Conservation (phyloP, 2,888 invertebrate species). For the Belgica antarctica region DNA sequence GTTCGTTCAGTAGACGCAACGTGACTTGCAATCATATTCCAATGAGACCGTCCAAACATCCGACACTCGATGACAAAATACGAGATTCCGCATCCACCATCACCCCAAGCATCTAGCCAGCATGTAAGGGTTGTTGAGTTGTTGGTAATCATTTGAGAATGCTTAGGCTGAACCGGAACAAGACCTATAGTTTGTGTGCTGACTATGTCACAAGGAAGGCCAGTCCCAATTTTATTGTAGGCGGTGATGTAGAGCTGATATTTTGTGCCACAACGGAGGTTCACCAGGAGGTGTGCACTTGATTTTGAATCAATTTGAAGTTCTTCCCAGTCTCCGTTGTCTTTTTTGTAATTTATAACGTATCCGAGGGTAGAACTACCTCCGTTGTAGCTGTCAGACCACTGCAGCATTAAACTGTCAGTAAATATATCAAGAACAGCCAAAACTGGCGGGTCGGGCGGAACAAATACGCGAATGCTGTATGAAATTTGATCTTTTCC, state of each 20-base stretch:
- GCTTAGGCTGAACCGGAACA: constrained; percentile 74
- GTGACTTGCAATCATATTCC: constrained; percentile 78
- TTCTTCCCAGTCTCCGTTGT: constrained; percentile 90
- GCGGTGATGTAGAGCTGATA: constrained; percentile 87
- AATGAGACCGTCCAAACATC: constrained; percentile 60
- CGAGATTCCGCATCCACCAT: constrained; percentile 83
- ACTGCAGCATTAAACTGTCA: constrained; percentile 77
- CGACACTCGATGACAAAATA: constrained; percentile 82
- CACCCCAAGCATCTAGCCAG: constrained; percentile 85
- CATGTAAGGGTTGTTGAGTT: constrained; percentile 84
- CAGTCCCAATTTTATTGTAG: constrained; percentile 87
- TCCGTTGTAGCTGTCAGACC: constrained; percentile 77
- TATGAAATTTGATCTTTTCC: constrained; percentile 82
- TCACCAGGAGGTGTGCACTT: constrained; percentile 70
- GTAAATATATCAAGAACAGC: constrained; percentile 79
- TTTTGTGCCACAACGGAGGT: constrained; percentile 83
- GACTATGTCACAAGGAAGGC: constrained; percentile 83
- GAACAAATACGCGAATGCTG: constrained; percentile 67
- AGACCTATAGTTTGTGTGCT: constrained; percentile 80
- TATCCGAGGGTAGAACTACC: constrained; percentile 80
- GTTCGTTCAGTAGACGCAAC: constrained; percentile 78
- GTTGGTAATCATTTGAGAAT: constrained; percentile 76
- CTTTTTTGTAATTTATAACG: constrained; percentile 84
- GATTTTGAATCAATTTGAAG: constrained; percentile 79
- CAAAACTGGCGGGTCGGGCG: constrained; percentile 80